Evolutionary conservation across 2,888 invertebrate genomes (phyloP).

Genomic region (Aricia artaxerxes): DNA sequence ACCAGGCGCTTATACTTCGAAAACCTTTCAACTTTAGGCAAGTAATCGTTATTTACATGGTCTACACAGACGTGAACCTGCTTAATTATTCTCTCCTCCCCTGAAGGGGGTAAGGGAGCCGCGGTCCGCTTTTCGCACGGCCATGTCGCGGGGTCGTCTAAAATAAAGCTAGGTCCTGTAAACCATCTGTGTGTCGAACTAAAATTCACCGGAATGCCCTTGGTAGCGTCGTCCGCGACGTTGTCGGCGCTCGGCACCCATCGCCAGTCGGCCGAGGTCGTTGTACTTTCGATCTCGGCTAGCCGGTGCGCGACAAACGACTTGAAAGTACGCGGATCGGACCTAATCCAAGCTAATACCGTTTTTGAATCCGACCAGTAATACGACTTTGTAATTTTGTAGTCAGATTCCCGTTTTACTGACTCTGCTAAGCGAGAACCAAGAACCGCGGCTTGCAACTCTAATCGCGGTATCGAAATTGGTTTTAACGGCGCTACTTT

Average conservation of each 20-base stretch:
- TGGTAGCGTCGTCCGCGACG: neutral
- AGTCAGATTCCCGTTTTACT: conserved; percentile 29
- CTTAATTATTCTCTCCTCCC: too few species aligned
- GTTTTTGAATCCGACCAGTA: conserved; percentile 38
- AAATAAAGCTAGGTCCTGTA: neutral
- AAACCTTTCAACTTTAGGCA: too few species aligned
- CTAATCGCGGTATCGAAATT: conserved; percentile 23
- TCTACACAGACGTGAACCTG: too few species aligned
- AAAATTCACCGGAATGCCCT: neutral
- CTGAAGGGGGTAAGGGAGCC: too few species aligned
- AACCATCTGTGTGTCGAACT: neutral
- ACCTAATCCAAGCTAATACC: conserved; percentile 36
- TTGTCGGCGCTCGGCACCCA: neutral
- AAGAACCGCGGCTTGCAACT: conserved; percentile 32
- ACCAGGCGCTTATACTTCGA: too few species aligned
- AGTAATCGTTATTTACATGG: too few species aligned
- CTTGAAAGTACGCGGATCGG: conserved; percentile 34
- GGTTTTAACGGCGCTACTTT: conserved; percentile 22
- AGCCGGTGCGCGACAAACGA: conserved; percentile 36
- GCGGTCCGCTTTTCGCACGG: too few species aligned
- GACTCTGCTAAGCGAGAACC: conserved; percentile 34
- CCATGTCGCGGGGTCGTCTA: too few species aligned
- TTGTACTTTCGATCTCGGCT: too few species aligned
- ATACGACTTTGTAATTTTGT: neutral
- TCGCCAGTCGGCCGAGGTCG: neutral